phyloP scores from a whole-genome alignment of 2,888 invertebrate species.

The Caenorhabditis sp. region DNA sequence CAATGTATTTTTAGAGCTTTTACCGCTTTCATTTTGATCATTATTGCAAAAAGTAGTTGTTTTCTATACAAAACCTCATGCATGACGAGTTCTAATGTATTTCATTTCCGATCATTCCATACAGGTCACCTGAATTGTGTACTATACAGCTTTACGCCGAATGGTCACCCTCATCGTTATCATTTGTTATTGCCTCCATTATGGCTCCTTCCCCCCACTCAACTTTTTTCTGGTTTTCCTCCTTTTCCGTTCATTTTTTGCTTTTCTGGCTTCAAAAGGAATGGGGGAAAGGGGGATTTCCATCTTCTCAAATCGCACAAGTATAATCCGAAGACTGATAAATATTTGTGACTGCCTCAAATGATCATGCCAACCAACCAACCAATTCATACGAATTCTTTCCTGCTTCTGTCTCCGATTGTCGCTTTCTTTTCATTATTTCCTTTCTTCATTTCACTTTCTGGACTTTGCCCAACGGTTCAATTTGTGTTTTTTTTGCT shows the following conservation, averaged over 20 bases:
- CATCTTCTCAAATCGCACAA: constrained; percentile 11
- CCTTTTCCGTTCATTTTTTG: constrained; percentile 1
- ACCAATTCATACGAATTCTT: constrained; percentile 29
- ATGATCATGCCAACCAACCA: constrained; percentile 5
- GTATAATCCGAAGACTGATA: constrained; percentile 47
- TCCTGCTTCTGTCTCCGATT: not conserved
- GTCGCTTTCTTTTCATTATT: not conserved
- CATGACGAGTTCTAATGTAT: no score
- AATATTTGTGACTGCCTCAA: constrained; percentile 39
- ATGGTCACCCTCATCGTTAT: constrained; percentile 22
- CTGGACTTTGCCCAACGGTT: not conserved
- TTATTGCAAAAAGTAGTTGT: no score
- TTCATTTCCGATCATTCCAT: not conserved
- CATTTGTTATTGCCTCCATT: constrained; percentile 43
- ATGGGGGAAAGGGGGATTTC: not conserved
- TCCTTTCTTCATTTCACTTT: not conserved
- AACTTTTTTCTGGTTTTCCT: no score
- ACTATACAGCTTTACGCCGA: constrained; percentile 19
- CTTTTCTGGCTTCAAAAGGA: not conserved
- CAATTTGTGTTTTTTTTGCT: no score
- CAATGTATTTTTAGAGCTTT: not conserved
- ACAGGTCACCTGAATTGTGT: constrained; percentile 31
- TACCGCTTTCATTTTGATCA: not conserved
- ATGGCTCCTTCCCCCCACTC: constrained; percentile 10
- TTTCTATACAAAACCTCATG: not conserved